phyloP scores from a whole-genome alignment of 2,888 invertebrate genomes.

The Dendrolimus houi region DNA sequence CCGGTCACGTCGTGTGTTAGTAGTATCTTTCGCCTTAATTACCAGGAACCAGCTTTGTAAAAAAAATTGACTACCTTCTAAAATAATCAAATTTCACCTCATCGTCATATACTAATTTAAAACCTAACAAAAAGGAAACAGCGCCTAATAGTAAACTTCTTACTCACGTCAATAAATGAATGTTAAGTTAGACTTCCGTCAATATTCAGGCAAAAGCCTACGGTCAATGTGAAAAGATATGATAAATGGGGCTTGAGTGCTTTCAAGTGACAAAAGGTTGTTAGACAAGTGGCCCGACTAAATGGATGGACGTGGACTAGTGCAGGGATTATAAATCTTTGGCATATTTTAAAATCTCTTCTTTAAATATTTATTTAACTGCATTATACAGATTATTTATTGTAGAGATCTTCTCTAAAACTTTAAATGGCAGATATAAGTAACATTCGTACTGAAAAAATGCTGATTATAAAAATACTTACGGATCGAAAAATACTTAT shows the following conservation, averaged over 20 bases:
- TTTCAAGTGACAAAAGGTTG: constrained; percentile 14
- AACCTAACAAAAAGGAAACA: neutral
- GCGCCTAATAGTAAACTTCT: neutral
- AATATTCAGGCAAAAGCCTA: neutral
- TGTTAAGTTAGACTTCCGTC: neutral
- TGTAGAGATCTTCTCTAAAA: too few relatives aligned
- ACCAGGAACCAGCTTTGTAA: too few relatives aligned
- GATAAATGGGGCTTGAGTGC: constrained; percentile 3
- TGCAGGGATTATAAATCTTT: neutral
- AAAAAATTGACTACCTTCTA: too few relatives aligned
- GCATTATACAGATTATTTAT: neutral
- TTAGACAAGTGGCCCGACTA: constrained; percentile 13
- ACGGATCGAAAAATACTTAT: too few relatives aligned
- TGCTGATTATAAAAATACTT: too few relatives aligned
- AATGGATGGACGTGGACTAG: constrained; percentile 7
- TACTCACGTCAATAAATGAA: neutral
- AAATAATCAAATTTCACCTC: too few relatives aligned
- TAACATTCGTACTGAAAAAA: too few relatives aligned
- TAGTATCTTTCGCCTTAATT: too few relatives aligned
- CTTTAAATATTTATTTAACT: neutral
- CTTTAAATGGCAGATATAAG: too few relatives aligned
- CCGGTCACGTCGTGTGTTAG: too few relatives aligned
- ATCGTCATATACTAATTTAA: too few relatives aligned
- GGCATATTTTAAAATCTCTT: neutral
- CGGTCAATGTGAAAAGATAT: neutral